phyloP scores from a whole-genome alignment of 2,888 invertebrate species.

The Unio pictorum region DNA sequence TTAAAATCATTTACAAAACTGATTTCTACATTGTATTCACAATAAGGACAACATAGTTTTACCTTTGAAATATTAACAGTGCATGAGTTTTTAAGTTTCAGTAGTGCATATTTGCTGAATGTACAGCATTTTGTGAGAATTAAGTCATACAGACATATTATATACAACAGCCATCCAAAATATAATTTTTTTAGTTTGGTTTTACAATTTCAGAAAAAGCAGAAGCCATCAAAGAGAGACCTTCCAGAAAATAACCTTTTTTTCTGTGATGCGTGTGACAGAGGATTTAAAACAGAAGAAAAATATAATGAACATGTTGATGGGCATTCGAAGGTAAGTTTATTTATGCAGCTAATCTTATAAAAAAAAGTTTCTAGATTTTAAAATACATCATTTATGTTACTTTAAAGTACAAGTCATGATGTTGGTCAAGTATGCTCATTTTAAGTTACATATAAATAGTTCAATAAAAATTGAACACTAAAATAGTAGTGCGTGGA shows the following conservation, averaged over 20 bases:
- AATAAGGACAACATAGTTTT: too few relatives aligned
- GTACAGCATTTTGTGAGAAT: too few relatives aligned
- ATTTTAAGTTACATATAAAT: not conserved
- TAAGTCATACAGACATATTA: too few relatives aligned
- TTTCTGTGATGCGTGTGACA: constrained; percentile 83
- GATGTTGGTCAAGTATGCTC: not conserved
- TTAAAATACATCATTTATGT: not conserved
- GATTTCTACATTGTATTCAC: too few relatives aligned
- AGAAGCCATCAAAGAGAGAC: constrained; percentile 50
- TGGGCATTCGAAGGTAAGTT: constrained; percentile 79
- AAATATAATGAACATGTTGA: constrained; percentile 79
- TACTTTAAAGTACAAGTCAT: not conserved
- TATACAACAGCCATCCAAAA: too few relatives aligned
- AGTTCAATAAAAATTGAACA: not conserved
- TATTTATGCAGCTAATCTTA: not conserved
- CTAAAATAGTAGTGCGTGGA: too few relatives aligned
- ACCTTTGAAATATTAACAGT: too few relatives aligned
- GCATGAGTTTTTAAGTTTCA: too few relatives aligned
- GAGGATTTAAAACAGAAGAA: constrained; percentile 78
- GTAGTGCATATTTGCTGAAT: too few relatives aligned
- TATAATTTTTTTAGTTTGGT: too few relatives aligned
- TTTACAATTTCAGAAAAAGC: constrained; percentile 13
- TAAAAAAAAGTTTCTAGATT: not conserved
- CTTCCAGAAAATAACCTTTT: constrained; percentile 59
- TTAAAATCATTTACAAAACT: too few relatives aligned